Percentiles rank a stretch among this genome's conserved stretches.
phyloP scores from a whole-genome alignment of 2,797 vertebrate genomes.

The Gouania willdenowi region DNA sequence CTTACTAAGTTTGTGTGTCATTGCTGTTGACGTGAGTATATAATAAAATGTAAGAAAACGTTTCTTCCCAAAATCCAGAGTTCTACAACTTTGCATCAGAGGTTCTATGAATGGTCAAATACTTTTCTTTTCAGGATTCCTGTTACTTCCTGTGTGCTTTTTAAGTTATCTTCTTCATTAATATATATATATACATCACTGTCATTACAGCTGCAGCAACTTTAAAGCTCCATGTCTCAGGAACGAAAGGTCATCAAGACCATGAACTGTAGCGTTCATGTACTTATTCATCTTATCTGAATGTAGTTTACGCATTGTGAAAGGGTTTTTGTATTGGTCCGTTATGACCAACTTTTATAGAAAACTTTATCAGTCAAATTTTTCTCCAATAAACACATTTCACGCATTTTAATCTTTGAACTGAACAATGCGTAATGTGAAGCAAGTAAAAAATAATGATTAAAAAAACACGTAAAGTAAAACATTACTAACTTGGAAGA shows the following conservation, averaged over 20 bases:
- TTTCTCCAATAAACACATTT: too few species aligned
- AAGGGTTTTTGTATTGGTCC: too few species aligned
- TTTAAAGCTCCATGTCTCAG: conserved; percentile 49
- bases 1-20: conserved; percentile 41
- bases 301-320: too few species aligned
- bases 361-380: too few species aligned
- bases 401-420: too few species aligned
- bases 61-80: conserved; percentile 27
- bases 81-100: conserved; percentile 29
- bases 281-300: conserved; percentile 20
- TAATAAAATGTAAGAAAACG: conserved; percentile 37
- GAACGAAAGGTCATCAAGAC: conserved; percentile 42
- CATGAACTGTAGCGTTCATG: conserved; percentile 47
- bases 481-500: too few species aligned
- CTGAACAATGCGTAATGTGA: too few species aligned
- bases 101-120: conserved; percentile 22
- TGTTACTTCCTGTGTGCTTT: conserved; percentile 13
- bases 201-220: conserved; percentile 14
- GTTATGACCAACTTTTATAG: too few species aligned
- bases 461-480: too few species aligned
- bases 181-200: too few species aligned
- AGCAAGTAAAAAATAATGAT: too few species aligned
- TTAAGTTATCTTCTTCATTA: too few species aligned
- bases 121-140: conserved; percentile 24
- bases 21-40: conserved; percentile 43